These are phyloP conservation scores for Osmerus mordax DNA, from an alignment of 2,113 vertebrate species.

Conservation along the genomic window DNA sequence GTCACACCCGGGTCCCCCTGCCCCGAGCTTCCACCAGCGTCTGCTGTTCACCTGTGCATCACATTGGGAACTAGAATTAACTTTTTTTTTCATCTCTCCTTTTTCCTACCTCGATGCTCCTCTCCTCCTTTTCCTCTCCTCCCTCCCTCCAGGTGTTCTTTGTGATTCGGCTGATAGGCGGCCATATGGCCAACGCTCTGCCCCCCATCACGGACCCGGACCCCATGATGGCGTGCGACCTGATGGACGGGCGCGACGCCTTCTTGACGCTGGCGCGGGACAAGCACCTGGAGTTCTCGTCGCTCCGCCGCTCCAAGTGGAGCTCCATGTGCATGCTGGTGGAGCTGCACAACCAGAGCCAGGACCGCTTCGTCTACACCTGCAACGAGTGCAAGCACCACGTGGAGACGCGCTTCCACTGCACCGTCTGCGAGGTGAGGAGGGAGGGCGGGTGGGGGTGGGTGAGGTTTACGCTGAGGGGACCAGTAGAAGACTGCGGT, in stretches of 20 bases:
- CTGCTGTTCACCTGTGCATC: too few species aligned
- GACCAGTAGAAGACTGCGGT: background rate
- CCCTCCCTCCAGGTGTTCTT: constrained; percentile 86
- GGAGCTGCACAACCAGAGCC: constrained; percentile 95
- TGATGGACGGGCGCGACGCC: constrained; percentile 97
- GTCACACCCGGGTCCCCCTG: too few species aligned
- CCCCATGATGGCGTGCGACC: constrained; percentile 91
- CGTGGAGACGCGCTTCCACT: constrained; percentile 97
- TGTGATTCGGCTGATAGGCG: constrained; percentile 92
- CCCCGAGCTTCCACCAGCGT: too few species aligned
- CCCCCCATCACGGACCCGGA: constrained; percentile 90
- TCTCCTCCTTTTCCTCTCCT: background rate
- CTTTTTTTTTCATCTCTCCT: background rate
- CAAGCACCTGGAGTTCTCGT: constrained; percentile 97
- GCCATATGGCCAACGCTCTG: constrained; percentile 87
- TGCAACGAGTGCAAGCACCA: constrained; percentile 99
- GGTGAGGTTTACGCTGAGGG: background rate
- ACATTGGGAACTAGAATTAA: background rate
- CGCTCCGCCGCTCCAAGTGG: constrained; percentile 89
- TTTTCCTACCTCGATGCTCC: background rate
- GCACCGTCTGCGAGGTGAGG: constrained; percentile 95
- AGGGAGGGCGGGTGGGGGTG: background rate
- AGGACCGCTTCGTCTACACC: constrained; percentile 97
- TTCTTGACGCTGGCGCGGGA: constrained; percentile 95
- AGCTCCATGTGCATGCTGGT: constrained; percentile 99